Evolutionary conservation across 2,888 invertebrate genomes (phyloP).

Genomic region (Pristionchus maxplancki): DNA sequence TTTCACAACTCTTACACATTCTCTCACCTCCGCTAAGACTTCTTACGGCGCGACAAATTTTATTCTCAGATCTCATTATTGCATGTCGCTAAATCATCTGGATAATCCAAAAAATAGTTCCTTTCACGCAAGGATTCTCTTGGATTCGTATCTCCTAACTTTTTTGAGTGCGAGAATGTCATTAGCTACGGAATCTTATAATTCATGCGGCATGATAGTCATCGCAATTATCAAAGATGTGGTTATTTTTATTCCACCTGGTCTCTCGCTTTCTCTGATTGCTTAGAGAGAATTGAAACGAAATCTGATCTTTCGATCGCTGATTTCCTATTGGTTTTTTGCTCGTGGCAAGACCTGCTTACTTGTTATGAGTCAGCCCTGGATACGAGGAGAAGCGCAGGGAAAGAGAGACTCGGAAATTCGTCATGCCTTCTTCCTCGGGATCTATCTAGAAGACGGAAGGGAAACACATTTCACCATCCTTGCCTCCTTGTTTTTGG

Average conservation of each 20-base stretch:
- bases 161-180: too few relatives aligned
- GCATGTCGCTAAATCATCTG: too few relatives aligned
- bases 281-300: too few relatives aligned
- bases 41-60: not conserved
- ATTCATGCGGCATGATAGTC: too few relatives aligned
- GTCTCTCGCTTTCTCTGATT: too few relatives aligned
- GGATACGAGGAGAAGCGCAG: not conserved
- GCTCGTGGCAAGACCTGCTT: not conserved
- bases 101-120: too few relatives aligned
- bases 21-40: not conserved
- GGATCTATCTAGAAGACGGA: not conserved
- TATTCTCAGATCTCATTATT: not conserved
- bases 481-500: not conserved
- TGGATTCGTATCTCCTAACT: too few relatives aligned
- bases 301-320: not conserved
- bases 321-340: not conserved
- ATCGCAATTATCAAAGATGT: too few relatives aligned
- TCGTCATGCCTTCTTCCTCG: constrained; percentile 25
- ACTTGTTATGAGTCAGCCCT: constrained; percentile 12
- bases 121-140: too few relatives aligned
- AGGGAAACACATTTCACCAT: constrained; percentile 8
- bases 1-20: not conserved
- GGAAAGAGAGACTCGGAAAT: not conserved
- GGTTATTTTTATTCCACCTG: too few relatives aligned
- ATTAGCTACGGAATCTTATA: too few relatives aligned